Evolutionary conservation across 2,888 invertebrate genomes (phyloP).

Genomic region (Tanytarsus gracilentus): DNA sequence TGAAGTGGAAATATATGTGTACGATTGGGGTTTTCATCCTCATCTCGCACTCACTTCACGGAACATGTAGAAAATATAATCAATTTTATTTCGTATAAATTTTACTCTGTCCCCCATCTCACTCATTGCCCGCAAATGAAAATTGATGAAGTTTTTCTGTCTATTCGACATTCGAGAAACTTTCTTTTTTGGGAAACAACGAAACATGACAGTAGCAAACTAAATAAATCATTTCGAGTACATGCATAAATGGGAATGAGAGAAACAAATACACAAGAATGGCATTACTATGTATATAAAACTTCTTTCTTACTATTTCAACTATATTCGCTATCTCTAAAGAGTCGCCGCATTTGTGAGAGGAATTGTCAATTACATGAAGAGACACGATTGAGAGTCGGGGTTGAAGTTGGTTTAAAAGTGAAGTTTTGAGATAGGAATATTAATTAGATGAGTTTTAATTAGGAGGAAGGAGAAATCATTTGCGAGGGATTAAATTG

Average conservation of each 20-base stretch:
- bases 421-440: too few relatives aligned
- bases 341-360: slow-evolving; percentile 8
- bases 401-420: too few relatives aligned
- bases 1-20: background rate
- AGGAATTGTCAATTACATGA: background rate
- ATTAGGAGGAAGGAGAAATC: too few relatives aligned
- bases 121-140: background rate
- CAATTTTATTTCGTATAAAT: slow-evolving; percentile 18
- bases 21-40: slow-evolving; percentile 17
- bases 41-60: too few relatives aligned
- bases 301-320: background rate
- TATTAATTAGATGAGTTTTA: too few relatives aligned
- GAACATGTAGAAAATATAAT: slow-evolving; percentile 27
- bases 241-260: too few relatives aligned
- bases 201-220: background rate
- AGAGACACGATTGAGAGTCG: too few relatives aligned
- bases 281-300: background rate
- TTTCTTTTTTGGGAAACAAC: background rate
- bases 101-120: background rate
- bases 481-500: too few relatives aligned
- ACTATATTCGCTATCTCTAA: background rate
- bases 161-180: too few relatives aligned
- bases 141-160: background rate
- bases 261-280: slow-evolving; percentile 1
- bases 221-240: slow-evolving; percentile 7